These are phyloP conservation scores for Yponomeuta malinellus DNA, from an alignment of 2,888 invertebrate genomes.

Conservation along the genomic window DNA sequence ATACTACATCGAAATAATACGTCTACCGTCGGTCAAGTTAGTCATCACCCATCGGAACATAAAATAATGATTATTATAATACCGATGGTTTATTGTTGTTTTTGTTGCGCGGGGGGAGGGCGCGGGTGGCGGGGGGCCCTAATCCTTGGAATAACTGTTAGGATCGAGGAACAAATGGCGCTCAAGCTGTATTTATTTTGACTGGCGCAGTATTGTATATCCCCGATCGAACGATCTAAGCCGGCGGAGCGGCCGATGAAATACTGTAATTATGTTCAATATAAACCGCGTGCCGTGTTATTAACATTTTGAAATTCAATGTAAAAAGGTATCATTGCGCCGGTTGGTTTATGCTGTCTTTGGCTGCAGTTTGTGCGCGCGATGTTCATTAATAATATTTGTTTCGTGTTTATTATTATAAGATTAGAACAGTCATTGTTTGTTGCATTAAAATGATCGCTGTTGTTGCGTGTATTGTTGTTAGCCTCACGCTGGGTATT, in stretches of 20 bases:
- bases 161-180: constrained; percentile 16
- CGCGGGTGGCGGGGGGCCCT: background rate
- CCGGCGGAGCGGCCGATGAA: constrained; percentile 38
- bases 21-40: constrained; percentile 44
- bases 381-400: no score
- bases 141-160: constrained; percentile 15
- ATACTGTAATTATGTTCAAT: constrained; percentile 53
- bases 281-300: constrained; percentile 41
- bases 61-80: constrained; percentile 15
- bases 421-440: no score
- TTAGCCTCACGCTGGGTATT: no score
- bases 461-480: no score
- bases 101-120: background rate
- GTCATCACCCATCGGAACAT: constrained; percentile 30
- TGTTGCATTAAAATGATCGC: no score
- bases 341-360: background rate
- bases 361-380: background rate
- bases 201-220: constrained; percentile 23
- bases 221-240: constrained; percentile 31
- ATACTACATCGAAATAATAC: constrained; percentile 48
- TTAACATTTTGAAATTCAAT: constrained; percentile 37
- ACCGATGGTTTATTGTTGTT: background rate
- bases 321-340: constrained; percentile 34
- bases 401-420: no score
- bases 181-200: constrained; percentile 29